Evolutionary conservation across 2,113 vertebrate species (phyloP).

Genomic region (Eubucco bourcierii): DNA sequence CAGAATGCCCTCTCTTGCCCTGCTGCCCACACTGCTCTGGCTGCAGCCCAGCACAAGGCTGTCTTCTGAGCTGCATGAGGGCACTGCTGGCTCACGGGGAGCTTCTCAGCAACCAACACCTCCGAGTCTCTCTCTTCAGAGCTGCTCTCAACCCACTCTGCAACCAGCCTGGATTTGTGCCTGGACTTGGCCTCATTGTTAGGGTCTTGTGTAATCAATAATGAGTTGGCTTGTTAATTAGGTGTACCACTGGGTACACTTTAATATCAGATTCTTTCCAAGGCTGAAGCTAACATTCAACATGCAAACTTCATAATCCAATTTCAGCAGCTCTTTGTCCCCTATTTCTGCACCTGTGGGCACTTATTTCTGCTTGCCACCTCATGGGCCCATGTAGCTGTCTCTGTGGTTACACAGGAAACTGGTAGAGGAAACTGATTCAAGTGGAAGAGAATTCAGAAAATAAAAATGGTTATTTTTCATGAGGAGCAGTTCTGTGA

Average conservation of each 20-base stretch:
- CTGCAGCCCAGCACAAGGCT: no score
- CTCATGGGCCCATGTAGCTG: accelerated
- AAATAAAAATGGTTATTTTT: conserved; percentile 24
- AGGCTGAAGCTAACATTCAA: not conserved
- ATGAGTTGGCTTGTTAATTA: not conserved
- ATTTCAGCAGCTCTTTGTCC: not conserved
- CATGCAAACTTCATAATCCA: not conserved
- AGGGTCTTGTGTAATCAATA: not conserved
- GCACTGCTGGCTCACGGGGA: no score
- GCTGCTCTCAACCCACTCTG: no score
- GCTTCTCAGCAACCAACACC: no score
- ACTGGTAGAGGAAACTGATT: conserved; percentile 6
- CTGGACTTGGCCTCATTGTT: no score
- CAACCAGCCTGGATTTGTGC: no score
- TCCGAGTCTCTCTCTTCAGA: no score
- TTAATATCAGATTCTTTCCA: not conserved
- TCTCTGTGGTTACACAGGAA: not conserved
- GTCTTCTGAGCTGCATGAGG: no score
- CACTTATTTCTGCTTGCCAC: not conserved
- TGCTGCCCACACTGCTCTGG: no score
- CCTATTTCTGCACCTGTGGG: not conserved
- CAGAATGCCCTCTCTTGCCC: no score
- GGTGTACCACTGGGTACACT: not conserved
- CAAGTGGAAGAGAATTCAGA: conserved; percentile 18
- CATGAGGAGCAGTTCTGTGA: not conserved